Evolutionary conservation across 2,888 invertebrate species (phyloP), one percentile per base, ranked within the genome.

Genomic region (Congeria kusceri): DNA sequence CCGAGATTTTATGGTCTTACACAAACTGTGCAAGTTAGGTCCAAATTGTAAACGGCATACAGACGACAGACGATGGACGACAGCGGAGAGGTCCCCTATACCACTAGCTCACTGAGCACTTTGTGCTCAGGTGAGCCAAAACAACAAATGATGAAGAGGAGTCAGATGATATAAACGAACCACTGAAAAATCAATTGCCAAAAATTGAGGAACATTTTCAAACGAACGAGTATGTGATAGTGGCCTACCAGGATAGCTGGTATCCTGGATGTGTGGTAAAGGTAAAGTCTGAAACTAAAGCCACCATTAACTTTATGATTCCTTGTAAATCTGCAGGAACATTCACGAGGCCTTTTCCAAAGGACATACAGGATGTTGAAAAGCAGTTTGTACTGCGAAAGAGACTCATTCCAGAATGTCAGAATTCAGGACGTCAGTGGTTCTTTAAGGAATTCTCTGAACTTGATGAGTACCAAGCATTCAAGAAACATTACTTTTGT

Each of bases 231-330:
- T 76, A 69, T 65, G 59, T 76, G 3, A 53, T 47, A 23, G 69
- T 69, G 11, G 69, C 76, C 2, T 76, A 76, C 39, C 63, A 76
- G 44, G 73, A 73, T 62, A n/a, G 4, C 58, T 58, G 58, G 58
- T 58, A 25, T 25, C 58, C 58, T 27, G 58, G 58, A 58, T 58
- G 9, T 58, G 58, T 58, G 3, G 28, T 9, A 23, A 58, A 23
- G 18, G 23, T 25, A 23, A 58, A 20, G 15, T 58, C 58, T 25
- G 27, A 25, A 15, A 18, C 20, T 7, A 25, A 58, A 58, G 20
- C 27, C 27, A 23, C 23, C 9, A 23, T 58, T 28, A 58, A 58
- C 23, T 68, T 58, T 39, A 56, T 68, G 39, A 27, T 44, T 57
- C 58, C 58, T 57, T 68, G 68, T 23, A 56, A 57, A 32, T 9